Percentiles rank a stretch among this genome's conserved stretches.
These are phyloP conservation scores for Drosophila sulfurigaster DNA, from an alignment of 1,140 invertebrate genomes.

Conservation along the genomic window DNA sequence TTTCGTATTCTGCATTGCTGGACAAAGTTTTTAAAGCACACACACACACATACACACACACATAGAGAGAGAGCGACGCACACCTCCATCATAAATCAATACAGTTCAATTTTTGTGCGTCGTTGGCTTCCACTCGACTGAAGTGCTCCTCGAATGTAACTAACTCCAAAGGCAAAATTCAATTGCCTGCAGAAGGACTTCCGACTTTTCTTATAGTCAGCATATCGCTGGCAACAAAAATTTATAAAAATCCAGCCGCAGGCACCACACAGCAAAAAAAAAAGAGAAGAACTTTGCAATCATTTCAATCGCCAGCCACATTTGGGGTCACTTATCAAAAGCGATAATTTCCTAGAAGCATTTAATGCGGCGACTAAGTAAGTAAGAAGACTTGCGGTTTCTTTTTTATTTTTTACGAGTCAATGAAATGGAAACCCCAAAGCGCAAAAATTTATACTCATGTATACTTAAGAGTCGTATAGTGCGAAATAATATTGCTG, in stretches of 20 bases:
- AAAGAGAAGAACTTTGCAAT: neutral
- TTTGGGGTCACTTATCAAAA: conserved; percentile 9
- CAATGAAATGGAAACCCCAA: conserved; percentile 11
- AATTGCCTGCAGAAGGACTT: conserved; percentile 57
- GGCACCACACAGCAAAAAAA: neutral
- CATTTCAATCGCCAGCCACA: conserved; percentile 8
- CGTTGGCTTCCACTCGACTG: conserved; percentile 54
- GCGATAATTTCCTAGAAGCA: conserved; percentile 6
- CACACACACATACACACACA: neutral
- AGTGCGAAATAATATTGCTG: conserved; percentile 18
- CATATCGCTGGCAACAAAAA: neutral
- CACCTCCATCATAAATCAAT: conserved; percentile 73
- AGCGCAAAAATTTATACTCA: neutral
- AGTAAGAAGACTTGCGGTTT: neutral
- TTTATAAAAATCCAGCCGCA: conserved; percentile 8
- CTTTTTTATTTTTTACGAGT: conserved; percentile 5
- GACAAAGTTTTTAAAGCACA: conserved; percentile 55
- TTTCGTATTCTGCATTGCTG: conserved; percentile 30
- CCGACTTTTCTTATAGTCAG: conserved; percentile 42
- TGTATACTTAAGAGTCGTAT: neutral
- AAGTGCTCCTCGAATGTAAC: conserved; percentile 65
- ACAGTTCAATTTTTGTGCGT: conserved; percentile 72
- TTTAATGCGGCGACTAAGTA: neutral
- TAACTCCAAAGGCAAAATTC: conserved; percentile 46
- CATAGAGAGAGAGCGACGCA: neutral